Evolutionary conservation across 2,888 invertebrate genomes (phyloP).

Genomic region (Lamellibrachia satsuma): DNA sequence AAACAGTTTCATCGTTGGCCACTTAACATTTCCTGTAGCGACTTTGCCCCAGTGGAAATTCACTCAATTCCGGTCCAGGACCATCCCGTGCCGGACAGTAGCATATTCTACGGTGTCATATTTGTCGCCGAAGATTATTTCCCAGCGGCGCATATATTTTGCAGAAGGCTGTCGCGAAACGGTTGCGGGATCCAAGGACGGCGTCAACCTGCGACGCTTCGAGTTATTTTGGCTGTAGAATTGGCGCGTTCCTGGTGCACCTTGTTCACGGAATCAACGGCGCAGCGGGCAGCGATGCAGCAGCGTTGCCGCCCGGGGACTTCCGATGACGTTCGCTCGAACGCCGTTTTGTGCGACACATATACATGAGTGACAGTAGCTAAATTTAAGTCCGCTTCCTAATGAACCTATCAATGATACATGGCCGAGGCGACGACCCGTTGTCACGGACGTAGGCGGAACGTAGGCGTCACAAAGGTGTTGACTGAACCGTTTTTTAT

Average conservation of each 20-base stretch:
- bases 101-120: background rate
- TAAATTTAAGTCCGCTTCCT: background rate
- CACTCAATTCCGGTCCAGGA: background rate
- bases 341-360: background rate
- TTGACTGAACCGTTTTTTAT: background rate
- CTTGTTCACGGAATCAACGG: background rate
- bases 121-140: background rate
- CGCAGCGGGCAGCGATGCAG: background rate
- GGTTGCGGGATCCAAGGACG: background rate
- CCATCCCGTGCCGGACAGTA: background rate
- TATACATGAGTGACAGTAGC: background rate
- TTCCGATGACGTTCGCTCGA: background rate
- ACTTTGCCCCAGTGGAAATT: background rate
- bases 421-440: background rate
- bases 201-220: background rate
- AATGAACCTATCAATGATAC: slow-evolving; percentile 4
- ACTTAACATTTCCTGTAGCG: background rate
- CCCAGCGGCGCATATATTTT: slow-evolving; percentile 6
- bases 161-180: background rate
- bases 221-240: background rate
- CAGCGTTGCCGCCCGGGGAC: background rate
- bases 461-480: background rate
- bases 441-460: background rate
- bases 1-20: too few relatives aligned
- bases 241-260: background rate